These are phyloP conservation scores for Coracopsis vasa DNA, from an alignment of 2,113 vertebrate genomes.

Conservation along the genomic window DNA sequence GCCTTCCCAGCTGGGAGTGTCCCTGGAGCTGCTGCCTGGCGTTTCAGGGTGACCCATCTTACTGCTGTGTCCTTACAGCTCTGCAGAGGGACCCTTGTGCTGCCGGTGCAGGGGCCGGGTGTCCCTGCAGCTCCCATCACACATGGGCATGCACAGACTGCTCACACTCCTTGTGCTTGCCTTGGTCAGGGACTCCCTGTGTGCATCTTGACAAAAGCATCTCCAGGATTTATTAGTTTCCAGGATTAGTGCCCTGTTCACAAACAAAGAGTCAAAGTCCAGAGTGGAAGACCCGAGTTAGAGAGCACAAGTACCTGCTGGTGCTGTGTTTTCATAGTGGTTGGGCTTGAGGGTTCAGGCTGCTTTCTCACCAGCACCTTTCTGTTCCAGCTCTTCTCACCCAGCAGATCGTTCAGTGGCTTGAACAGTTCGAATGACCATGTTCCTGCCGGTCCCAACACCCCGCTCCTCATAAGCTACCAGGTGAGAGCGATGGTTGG, in stretches of 20 bases:
- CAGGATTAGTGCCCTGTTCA: background rate
- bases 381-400: slow-evolving; percentile 81
- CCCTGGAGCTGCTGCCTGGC: background rate
- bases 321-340: background rate
- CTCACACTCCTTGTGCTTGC: background rate
- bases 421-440: slow-evolving; percentile 82
- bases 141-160: fast-evolving
- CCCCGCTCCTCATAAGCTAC: slow-evolving; percentile 83
- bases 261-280: background rate
- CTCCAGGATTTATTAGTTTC: background rate
- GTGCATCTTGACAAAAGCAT: background rate
- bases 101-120: background rate
- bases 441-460: slow-evolving; percentile 79
- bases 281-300: background rate
- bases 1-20: background rate
- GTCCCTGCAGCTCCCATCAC: background rate
- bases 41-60: background rate
- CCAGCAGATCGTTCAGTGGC: slow-evolving; percentile 74
- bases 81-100: background rate
- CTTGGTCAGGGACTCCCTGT: background rate
- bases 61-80: too few relatives aligned
- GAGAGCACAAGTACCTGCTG: background rate
- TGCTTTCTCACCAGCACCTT: background rate
- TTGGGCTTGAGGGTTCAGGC: background rate
- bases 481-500: slow-evolving; percentile 76